A percentile compares a stretch with the other conserved stretches of the same genome.
Conservation (phyloP, 1,140 invertebrate species). For the Armadillidium nasatum region DNA sequence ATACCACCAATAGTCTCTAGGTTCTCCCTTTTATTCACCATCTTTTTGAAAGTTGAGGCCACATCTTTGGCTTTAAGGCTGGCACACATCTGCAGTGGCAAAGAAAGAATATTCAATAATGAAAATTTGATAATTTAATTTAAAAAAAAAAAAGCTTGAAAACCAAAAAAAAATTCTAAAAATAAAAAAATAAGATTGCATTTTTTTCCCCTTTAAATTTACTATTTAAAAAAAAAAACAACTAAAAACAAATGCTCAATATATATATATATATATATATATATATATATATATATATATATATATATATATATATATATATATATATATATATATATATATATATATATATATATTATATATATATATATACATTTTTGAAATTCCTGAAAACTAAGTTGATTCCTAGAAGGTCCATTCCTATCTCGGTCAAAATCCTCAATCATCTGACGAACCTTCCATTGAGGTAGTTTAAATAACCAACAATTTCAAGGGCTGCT, state of each 20-base stretch:
- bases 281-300: too few species aligned
- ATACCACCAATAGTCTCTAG: slow-evolving; percentile 87
- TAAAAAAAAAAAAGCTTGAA: too few species aligned
- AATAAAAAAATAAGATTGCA: too few species aligned
- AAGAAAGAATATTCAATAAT: background rate
- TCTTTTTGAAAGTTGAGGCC: slow-evolving; percentile 82
- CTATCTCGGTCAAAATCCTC: slow-evolving; percentile 67
- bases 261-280: too few species aligned
- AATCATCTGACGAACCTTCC: slow-evolving; percentile 84
- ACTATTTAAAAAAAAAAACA: too few species aligned
- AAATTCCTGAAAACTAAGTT: slow-evolving; percentile 79
- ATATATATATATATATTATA: too few species aligned
- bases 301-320: too few species aligned
- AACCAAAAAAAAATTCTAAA: too few species aligned
- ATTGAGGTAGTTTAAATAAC: slow-evolving; percentile 90
- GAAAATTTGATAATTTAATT: too few species aligned
- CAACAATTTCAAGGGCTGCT: slow-evolving; percentile 79
- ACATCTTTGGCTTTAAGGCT: slow-evolving; percentile 86
- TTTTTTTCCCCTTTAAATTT: too few species aligned
- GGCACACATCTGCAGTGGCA: slow-evolving; percentile 65
- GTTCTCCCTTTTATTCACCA: slow-evolving; percentile 88
- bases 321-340: too few species aligned
- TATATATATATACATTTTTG: slow-evolving; percentile 57
- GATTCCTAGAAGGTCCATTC: slow-evolving; percentile 61
- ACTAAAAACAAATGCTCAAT: too few species aligned